A percentile compares a stretch with the other conserved stretches of the same genome.
Conservation (phyloP, 2,888 invertebrate genomes). For the Psylliodes chrysocephalus region DNA sequence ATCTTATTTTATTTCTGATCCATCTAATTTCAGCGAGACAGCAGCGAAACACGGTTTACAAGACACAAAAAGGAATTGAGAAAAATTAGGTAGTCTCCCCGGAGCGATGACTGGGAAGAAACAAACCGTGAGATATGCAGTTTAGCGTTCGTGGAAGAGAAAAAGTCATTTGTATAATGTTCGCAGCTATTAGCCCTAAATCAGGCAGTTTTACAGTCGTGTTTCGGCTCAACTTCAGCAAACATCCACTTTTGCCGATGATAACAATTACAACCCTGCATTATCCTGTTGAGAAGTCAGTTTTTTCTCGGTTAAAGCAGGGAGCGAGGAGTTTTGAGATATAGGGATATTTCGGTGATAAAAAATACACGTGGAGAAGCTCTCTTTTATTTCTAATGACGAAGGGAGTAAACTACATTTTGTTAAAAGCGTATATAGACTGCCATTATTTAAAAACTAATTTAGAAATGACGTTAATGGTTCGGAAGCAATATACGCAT, state of each 20-base stretch:
- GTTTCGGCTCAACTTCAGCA: constrained; percentile 37
- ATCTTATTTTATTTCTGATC: constrained; percentile 2
- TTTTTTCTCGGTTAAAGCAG: constrained; percentile 27
- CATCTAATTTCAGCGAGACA: constrained; percentile 9
- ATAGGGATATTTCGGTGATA: constrained; percentile 22
- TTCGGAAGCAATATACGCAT: too few relatives aligned
- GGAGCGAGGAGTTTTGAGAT: constrained; percentile 24
- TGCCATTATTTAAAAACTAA: too few relatives aligned
- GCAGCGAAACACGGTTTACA: constrained; percentile 17
- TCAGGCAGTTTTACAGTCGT: constrained; percentile 49
- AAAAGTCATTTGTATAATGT: constrained; percentile 48
- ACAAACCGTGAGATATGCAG: constrained; percentile 35
- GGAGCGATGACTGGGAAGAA: constrained; percentile 19
- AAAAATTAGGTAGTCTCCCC: constrained; percentile 31
- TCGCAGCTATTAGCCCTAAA: constrained; percentile 48
- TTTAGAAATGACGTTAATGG: too few relatives aligned
- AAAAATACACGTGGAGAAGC: background rate
- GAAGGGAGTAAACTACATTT: background rate
- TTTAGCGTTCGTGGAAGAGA: constrained; percentile 37
- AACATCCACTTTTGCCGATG: constrained; percentile 41
- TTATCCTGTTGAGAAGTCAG: constrained; percentile 36
- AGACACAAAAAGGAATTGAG: constrained; percentile 20
- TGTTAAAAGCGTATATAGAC: too few relatives aligned
- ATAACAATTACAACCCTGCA: constrained; percentile 43
- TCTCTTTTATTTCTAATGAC: background rate